A percentile compares a stretch with the other conserved stretches of the same genome.
phyloP scores from a whole-genome alignment of 2,113 vertebrate species.

The Artemisiospiza belli region DNA sequence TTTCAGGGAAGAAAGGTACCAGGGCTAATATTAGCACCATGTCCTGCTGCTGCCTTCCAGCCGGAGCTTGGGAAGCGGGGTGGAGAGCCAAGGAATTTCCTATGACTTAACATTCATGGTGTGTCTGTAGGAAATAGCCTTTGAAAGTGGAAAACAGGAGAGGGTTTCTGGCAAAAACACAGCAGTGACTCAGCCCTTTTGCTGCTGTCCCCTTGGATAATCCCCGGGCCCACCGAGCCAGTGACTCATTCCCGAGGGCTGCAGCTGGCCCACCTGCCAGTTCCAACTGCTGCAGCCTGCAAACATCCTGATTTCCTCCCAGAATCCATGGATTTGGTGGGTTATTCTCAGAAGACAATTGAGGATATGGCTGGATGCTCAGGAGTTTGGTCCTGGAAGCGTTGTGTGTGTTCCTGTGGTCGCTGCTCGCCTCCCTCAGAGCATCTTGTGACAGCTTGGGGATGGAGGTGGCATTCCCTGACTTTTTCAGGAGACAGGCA shows the following conservation, averaged over 20 bases:
- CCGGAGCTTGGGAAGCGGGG: neutral
- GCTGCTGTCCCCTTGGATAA: neutral
- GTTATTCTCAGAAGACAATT: neutral
- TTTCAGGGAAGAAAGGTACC: neutral
- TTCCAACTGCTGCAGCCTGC: neutral
- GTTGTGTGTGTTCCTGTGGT: accelerated
- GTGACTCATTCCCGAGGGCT: neutral
- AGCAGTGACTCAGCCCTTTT: slow-evolving; percentile 38
- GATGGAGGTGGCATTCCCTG: neutral
- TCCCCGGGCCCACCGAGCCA: neutral
- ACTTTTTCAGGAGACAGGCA: neutral
- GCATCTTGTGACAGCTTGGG: neutral
- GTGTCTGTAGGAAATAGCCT: slow-evolving; percentile 63
- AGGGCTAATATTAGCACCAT: slow-evolving; percentile 2
- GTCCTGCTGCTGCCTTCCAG: slow-evolving; percentile 7
- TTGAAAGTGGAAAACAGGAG: slow-evolving; percentile 34
- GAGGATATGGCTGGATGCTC: neutral
- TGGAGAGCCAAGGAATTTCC: slow-evolving; percentile 60
- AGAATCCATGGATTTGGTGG: neutral
- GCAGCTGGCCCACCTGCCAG: neutral
- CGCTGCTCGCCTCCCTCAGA: neutral
- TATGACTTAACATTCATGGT: slow-evolving; percentile 7
- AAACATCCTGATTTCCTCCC: neutral
- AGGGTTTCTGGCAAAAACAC: slow-evolving; percentile 38
- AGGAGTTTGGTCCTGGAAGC: accelerated